Conservation (phyloP, 2,888 invertebrate species). For the Pelosia muscerda region DNA sequence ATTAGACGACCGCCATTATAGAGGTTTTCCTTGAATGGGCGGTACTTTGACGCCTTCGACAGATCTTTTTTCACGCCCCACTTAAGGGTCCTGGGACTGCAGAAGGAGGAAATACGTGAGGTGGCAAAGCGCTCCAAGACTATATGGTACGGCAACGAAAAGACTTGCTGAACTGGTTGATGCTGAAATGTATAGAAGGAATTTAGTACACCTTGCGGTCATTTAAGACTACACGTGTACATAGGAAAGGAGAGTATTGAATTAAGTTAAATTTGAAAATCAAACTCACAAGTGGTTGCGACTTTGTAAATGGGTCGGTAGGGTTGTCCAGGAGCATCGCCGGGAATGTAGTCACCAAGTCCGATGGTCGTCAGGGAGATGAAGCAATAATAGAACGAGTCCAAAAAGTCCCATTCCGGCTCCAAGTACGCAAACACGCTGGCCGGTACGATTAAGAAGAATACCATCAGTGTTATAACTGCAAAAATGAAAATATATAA, state of each 20-base stretch:
- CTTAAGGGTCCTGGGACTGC: too few species aligned
- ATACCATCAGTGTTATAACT: conserved; percentile 84
- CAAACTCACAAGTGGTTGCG: conserved; percentile 89
- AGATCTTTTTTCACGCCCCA: too few species aligned
- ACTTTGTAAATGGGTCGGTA: conserved; percentile 94
- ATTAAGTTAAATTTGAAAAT: background rate
- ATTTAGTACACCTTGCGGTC: too few species aligned
- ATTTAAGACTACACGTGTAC: background rate
- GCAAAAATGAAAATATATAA: conserved; percentile 51
- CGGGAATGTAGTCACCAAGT: conserved; percentile 96
- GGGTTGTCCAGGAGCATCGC: conserved; percentile 91
- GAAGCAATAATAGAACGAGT: conserved; percentile 96
- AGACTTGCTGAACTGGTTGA: too few species aligned
- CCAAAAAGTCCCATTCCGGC: conserved; percentile 93
- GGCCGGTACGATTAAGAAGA: conserved; percentile 92
- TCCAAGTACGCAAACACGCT: conserved; percentile 91
- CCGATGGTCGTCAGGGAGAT: conserved; percentile 96
- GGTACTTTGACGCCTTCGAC: too few species aligned
- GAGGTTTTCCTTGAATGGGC: too few species aligned
- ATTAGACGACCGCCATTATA: too few species aligned
- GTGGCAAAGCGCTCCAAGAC: too few species aligned
- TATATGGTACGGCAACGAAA: too few species aligned
- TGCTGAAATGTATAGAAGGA: too few species aligned
- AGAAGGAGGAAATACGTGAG: too few species aligned
- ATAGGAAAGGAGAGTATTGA: too few species aligned